Evolutionary conservation across 2,888 invertebrate species (phyloP), one percentile per base, ranked within the genome.

Genomic region (Morinoia aosen): DNA sequence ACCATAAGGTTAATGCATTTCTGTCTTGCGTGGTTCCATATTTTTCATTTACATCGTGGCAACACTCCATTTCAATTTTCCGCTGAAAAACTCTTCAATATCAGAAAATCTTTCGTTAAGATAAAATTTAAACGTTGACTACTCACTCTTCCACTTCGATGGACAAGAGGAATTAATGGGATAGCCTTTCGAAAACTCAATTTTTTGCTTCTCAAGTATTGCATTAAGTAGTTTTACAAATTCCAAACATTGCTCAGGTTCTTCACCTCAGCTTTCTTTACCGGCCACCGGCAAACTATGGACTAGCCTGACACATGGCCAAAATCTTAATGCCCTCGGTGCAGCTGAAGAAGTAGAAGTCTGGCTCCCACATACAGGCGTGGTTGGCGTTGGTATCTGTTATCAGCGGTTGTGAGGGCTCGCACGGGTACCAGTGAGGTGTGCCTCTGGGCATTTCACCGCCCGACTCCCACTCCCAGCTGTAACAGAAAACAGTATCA

Each of bases 271-370:
- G 19, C 76, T 14, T 76, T 19, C 33, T 0, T 76, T 76, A 76
- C 25, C 7, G 25, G 8, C 76, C 76, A 33, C 10, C 7, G 25
- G 25, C 10, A 2, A 19, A 3, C 48, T 19, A 2, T 10, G 76
- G 76, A 33, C 25, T 3, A 16, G 19, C 1, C 76, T 76, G 76
- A 33, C 76, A 76, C 76, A 76, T 76, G 76, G 76, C 33, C 76
- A 76, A 76, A 33, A 96, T 95, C 14, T 33, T n/a, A 12, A 40
- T 58, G 40, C 56, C 12, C 12, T 96, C 40, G 33, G 88, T 58
- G 58, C 95, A 95, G 88, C 95, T 94, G 91, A 95, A 95, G 95
- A 61, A 96, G 95, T 90, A 94, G 95, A 96, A 96, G 56, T 96
- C 95, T 3, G 96, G 96, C 16, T 94, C 88, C 88, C 94, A 94